phyloP scores from a whole-genome alignment of 1,140 invertebrate species.

The Sycophila sp. region DNA sequence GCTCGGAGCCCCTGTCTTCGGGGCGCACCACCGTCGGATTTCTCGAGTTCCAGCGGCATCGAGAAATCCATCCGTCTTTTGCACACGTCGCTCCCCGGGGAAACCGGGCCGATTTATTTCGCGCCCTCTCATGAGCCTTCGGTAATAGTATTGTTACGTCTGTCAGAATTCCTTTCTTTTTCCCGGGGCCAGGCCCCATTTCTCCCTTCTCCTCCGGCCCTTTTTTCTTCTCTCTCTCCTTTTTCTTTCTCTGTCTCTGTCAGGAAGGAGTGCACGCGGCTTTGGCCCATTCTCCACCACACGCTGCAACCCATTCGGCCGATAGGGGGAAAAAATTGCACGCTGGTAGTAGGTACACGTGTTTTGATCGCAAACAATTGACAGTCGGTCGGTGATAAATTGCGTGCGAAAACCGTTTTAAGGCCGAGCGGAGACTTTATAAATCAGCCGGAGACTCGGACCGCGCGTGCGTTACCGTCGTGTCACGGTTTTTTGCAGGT shows the following conservation, averaged over 20 bases:
- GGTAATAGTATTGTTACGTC: constrained; percentile 40
- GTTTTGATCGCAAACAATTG: constrained; percentile 30
- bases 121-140: not conserved
- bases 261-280: too few relatives aligned
- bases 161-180: constrained; percentile 28
- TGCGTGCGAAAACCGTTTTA: constrained; percentile 20
- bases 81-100: constrained; percentile 32
- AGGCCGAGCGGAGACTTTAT: constrained; percentile 7
- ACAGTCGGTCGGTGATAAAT: constrained; percentile 11
- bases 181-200: not conserved
- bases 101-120: constrained; percentile 38
- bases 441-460: constrained; percentile 13
- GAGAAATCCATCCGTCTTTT: constrained; percentile 38
- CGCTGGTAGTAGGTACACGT: not conserved
- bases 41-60: constrained; percentile 2
- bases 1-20: constrained; percentile 1
- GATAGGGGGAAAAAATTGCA: not conserved
- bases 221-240: not conserved
- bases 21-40: constrained; percentile 6
- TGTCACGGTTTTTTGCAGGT: not conserved
- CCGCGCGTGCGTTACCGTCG: too few relatives aligned
- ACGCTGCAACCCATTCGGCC: too few relatives aligned
- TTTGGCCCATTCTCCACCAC: too few relatives aligned
- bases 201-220: not conserved
- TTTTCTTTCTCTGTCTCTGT: not conserved